These are phyloP conservation scores for Setipinna tenuifilis DNA, from an alignment of 2,797 vertebrate species.

Conservation along the genomic window DNA sequence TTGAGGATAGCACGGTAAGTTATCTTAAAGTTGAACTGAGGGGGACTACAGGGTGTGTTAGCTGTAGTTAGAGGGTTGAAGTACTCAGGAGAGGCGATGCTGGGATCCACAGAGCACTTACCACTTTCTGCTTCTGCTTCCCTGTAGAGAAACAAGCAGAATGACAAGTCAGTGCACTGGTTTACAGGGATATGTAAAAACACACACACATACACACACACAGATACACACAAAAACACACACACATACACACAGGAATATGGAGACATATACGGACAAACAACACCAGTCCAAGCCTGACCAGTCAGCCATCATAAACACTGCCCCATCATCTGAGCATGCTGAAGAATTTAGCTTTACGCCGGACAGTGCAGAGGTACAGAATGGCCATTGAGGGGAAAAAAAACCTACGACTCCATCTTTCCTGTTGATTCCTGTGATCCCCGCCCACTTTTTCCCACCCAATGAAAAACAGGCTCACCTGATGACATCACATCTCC, in stretches of 20 bases:
- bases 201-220: neutral
- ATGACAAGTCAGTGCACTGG: constrained; percentile 65
- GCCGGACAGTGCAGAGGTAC: constrained; percentile 55
- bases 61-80: neutral
- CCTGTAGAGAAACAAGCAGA: constrained; percentile 86
- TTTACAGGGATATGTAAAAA: constrained; percentile 9
- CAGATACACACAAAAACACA: neutral
- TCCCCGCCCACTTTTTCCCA: constrained; percentile 43
- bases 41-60: neutral
- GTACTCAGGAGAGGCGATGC: neutral
- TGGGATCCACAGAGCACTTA: constrained; percentile 75
- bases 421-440: constrained; percentile 54
- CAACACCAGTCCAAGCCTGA: constrained; percentile 27
- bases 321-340: constrained; percentile 53
- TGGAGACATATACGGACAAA: neutral
- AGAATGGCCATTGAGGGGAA: constrained; percentile 41
- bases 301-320: constrained; percentile 34
- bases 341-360: constrained; percentile 57
- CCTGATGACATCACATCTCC: constrained; percentile 90
- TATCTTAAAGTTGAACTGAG: no score
- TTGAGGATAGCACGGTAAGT: no score
- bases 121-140: constrained; percentile 99
- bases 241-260: neutral
- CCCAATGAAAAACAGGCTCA: constrained; percentile 53
- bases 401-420: constrained; percentile 47